Base-by-base conservation (phyloP, 2,113 vertebrate genomes). In the Alexandromys fortis region DNA sequence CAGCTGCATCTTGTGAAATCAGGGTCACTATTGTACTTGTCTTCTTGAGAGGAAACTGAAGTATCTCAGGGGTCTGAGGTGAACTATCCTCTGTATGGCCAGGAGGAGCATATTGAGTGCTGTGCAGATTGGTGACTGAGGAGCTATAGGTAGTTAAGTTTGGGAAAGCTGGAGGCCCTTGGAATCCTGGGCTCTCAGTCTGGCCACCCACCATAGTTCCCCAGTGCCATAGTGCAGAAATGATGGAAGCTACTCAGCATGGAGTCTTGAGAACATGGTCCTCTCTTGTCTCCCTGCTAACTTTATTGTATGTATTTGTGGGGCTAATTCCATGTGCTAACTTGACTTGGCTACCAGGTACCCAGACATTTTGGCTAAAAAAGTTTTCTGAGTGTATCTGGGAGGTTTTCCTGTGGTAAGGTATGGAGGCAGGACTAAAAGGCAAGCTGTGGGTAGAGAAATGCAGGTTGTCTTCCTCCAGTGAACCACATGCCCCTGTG, bases 171-270 rank as follows among this genome's bases (percentile, higher is more conserved):
- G 19, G 2, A 45, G 77, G 22, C 14, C 28, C 3, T 55, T 22
- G 33, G 8, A 30, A 17, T 19, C 68, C 14, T 65, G 30, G 63
- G 45, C n/a, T 21, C 2, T 7, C 6, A 10, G 9, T 24, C 65
- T 67, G 1, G 3, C 4, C 9, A 14, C 22, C 0, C 17, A 14
- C 38, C 17, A 12, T 45, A 73, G 13, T 14, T 16, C 33, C 33
- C 7, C 49, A 30, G 6, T 3, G 21, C 49, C 26, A 9, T 3
- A 2, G 16, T n/a, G 7, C 10, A 16, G 35, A 28, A 45, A 16
- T 2, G 30, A 7, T 22, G 12, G 42, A 58, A 14, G 1, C 45
- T 26, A 4, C 0, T 33, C 22, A 12, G 21, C 33, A 3, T 3
- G 65, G 35, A 58, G 7, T 16, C 24, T n/a, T 49, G 49, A 61